Base-by-base conservation (phyloP, 2,888 invertebrate species). In the Coleophora flavipennella region DNA sequence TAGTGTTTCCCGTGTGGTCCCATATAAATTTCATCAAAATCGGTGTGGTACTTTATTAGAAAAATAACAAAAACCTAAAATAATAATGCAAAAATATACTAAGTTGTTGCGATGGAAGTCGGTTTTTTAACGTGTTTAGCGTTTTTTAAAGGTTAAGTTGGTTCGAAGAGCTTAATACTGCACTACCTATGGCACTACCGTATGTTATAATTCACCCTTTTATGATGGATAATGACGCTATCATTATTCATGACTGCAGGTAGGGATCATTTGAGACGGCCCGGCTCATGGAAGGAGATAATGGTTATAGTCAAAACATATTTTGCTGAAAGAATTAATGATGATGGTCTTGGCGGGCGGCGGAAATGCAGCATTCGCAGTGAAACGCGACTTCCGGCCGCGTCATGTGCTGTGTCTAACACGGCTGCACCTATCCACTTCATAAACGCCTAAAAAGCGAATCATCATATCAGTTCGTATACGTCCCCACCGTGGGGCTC, bases 271-370 rank as follows among this genome's bases (percentile, higher is more conserved):
- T 67, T 65, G 59, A 55, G 59, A 59, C 61, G 61, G 62, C 66
- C 60, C 63, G 47, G 42, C 38, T 27, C n/a, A 33, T 33, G 13
- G 11, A 54, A 57, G 50, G 52, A 65, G 66, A 66, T 75, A 73
- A 78, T 72, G 67, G 72, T 59, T 71, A 53, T 49, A 76, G 83
- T 83, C 83, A 81, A 66, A 83, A 81, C 74, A 79, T 80, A 74
- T 76, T 43, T 83, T 79, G 78, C 80, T 67, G 72, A 70, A 71
- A 79, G 81, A 83, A 72, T n/a, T 81, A 76, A 83, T 81, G 79
- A 64, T 59, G 63, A 57, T 63, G 6, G 20, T 69, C 72, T 62
- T 73, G 55, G 66, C 66, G 56, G 48, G 53, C 63, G 48, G 51
- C 72, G 77, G 80, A 79, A 76, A 68, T 55, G 49, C 46, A 63